Percentiles rank a stretch among this genome's conserved stretches.
phyloP scores from a whole-genome alignment of 2,113 vertebrate genomes.

The Eulemur macaco region DNA sequence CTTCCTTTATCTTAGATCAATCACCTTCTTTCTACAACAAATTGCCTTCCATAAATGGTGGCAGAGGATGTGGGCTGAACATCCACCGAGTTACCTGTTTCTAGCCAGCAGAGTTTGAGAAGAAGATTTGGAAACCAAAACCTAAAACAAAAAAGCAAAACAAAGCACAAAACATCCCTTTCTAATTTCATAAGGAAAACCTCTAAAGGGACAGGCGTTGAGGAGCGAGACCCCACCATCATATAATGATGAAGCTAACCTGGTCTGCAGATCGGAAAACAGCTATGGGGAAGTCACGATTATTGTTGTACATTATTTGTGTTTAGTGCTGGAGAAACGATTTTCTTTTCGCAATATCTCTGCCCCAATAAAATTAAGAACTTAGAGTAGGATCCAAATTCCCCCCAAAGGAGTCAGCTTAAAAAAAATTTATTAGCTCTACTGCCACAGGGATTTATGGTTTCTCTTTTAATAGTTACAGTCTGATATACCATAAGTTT shows the following conservation, averaged over 20 bases:
- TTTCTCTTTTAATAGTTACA: conserved; percentile 59
- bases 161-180: background rate
- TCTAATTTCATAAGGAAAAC: background rate
- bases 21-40: background rate
- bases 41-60: background rate
- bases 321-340: conserved; percentile 46
- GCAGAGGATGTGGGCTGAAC: background rate
- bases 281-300: background rate
- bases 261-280: background rate
- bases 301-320: conserved; percentile 43
- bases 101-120: background rate
- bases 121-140: background rate
- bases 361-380: conserved; percentile 64
- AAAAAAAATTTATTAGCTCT: conserved; percentile 48
- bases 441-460: conserved; percentile 40
- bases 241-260: background rate
- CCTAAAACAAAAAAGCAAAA: background rate
- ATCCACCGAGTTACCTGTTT: background rate
- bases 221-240: background rate
- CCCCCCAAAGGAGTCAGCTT: conserved; percentile 36
- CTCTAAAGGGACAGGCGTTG: background rate
- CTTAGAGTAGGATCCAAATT: conserved; percentile 28
- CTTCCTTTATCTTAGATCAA: background rate
- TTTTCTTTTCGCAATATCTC: conserved; percentile 58
- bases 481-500: conserved; percentile 27